Evolutionary conservation across 2,797 vertebrate species (phyloP), one percentile per base, ranked within the genome.

Genomic region (Melanotaenia maccullochi): DNA sequence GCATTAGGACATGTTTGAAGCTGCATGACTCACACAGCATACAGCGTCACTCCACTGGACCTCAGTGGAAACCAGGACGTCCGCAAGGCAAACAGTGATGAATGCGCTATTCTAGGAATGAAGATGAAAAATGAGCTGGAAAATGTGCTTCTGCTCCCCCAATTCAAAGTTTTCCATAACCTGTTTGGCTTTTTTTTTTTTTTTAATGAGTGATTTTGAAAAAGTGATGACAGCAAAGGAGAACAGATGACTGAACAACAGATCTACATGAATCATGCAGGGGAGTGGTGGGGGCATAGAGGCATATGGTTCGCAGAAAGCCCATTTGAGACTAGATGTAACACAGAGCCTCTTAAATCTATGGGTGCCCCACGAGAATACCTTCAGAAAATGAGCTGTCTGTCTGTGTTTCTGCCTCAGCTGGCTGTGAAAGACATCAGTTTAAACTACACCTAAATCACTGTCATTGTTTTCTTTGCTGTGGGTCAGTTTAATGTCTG

Each of bases 121-220:
- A 90, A 87, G 79, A 90, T 86, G 81, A 90, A 91, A 87, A 84
- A 65, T 75, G 66, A 83, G 73, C 59, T 85, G 87, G 95, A 95
- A 94, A 90, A 94, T 90, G 83, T 90, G 85, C 78, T 93, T 84
- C 91, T 93, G 90, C 38, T 25, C 94, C 93, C 92, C 65, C 20
- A 66, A 93, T 94, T 92, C 94, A 88, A 95, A 91, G 92, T 95
- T 96, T 86, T 89, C 86, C 86, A 81, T 73, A 72, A 74, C 76
- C 85, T 79, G 71, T 61, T 82, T 22, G 86, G 92, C 89, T 89
- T 24, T 11, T 28, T 93, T 89, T 44, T 93, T 89, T 44, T 93
- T 92, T 91, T 94, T 90, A 94, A 90, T 90, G 94, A 93, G 94
- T 93, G 94, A 94, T 95, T 96, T 93, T 89, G 92, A 92, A 88